Percentiles rank a stretch among this genome's conserved stretches.
phyloP scores from a whole-genome alignment of 2,113 vertebrate genomes.

The Centropus bengalensis region DNA sequence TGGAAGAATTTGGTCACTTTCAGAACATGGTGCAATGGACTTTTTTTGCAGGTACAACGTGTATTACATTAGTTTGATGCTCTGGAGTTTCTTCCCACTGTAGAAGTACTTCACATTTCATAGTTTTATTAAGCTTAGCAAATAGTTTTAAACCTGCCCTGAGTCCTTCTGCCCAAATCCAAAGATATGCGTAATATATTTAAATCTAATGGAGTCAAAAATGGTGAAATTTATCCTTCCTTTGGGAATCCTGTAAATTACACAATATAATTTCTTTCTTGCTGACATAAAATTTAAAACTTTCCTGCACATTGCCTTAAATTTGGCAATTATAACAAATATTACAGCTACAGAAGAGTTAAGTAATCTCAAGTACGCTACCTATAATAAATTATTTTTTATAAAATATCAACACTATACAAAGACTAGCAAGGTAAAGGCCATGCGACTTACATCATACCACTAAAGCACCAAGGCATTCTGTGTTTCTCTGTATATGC shows the following conservation, averaged over 20 bases:
- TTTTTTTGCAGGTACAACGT: not conserved
- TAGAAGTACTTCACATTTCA: not conserved
- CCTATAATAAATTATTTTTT: not conserved
- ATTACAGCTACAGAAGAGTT: not conserved
- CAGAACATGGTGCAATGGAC: not conserved
- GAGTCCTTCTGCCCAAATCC: not conserved
- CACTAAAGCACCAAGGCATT: constrained; percentile 77
- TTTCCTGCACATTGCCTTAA: not conserved
- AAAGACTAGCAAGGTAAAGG: not conserved
- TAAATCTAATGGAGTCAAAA: not conserved
- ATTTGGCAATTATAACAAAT: not conserved
- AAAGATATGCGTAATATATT: not conserved
- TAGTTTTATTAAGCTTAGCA: not conserved
- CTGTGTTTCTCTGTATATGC: constrained; percentile 77
- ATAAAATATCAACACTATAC: not conserved
- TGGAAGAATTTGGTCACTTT: not conserved
- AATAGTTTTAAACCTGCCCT: not conserved
- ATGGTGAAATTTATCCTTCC: not conserved
- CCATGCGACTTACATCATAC: constrained; percentile 47
- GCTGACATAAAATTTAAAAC: not conserved
- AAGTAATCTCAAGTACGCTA: not conserved
- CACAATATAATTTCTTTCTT: not conserved
- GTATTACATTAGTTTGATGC: not conserved
- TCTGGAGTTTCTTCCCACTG: not conserved
- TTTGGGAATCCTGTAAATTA: not conserved